These are phyloP conservation scores for Molorchus minor DNA, from an alignment of 2,888 invertebrate genomes.

Conservation along the genomic window DNA sequence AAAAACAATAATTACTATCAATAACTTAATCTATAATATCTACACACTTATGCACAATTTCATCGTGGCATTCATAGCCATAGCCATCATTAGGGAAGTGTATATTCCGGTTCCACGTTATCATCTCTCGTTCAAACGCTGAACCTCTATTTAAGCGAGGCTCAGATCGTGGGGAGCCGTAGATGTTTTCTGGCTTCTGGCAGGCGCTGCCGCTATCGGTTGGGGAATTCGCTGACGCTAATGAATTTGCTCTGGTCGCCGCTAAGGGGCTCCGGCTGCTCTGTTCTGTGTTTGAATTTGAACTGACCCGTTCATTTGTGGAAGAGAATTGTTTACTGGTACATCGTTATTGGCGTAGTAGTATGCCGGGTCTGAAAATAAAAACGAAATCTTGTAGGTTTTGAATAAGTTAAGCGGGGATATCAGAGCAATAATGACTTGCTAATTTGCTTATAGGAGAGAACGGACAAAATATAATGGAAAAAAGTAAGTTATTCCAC, in stretches of 20 bases:
- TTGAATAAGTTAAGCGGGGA: no score
- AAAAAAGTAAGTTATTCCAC: no score
- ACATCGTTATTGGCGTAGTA: constrained; percentile 68
- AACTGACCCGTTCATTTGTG: constrained; percentile 44
- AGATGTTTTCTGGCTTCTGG: constrained; percentile 68
- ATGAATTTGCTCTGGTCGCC: constrained; percentile 75
- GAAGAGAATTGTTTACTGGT: constrained; percentile 49
- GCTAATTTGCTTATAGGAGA: no score
- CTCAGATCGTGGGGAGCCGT: constrained; percentile 58
- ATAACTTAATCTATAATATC: constrained; percentile 42
- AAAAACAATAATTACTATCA: constrained; percentile 43
- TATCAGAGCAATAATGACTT: no score
- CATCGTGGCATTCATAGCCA: no score
- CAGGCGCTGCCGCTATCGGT: constrained; percentile 74
- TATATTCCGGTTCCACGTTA: no score
- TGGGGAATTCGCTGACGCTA: constrained; percentile 76
- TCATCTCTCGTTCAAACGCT: no score
- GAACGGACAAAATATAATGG: no score
- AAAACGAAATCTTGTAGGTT: no score
- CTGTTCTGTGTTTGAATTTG: constrained; percentile 51
- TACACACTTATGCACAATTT: constrained; percentile 46
- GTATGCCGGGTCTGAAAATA: constrained; percentile 69
- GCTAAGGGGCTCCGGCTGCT: constrained; percentile 75
- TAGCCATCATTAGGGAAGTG: no score
- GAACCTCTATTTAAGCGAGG: constrained; percentile 46